Percentiles rank a stretch among this genome's conserved stretches.
Conservation (phyloP, 2,797 vertebrate genomes). For the Coreius guichenoti region DNA sequence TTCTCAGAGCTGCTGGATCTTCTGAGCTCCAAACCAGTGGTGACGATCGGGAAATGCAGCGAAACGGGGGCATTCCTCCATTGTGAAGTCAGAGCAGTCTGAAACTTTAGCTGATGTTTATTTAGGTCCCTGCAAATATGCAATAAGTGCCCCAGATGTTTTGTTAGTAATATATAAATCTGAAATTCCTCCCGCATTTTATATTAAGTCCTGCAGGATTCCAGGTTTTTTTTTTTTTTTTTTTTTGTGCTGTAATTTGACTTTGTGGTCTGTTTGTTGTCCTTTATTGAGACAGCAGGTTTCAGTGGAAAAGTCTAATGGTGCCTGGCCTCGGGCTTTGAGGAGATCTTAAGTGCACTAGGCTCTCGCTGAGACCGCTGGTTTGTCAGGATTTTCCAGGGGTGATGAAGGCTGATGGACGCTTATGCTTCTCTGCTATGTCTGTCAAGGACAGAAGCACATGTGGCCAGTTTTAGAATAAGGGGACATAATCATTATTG, state of each 20-base stretch:
- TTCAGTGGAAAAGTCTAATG: conserved; percentile 69
- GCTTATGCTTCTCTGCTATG: conserved; percentile 25
- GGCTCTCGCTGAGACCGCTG: conserved; percentile 44
- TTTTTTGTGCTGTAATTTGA: conserved; percentile 60
- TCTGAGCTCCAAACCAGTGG: conserved; percentile 66
- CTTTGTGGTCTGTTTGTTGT: conserved; percentile 69
- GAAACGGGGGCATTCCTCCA: conserved; percentile 60
- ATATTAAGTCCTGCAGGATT: conserved; percentile 45
- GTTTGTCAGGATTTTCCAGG: conserved; percentile 62
- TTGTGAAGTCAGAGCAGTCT: conserved; percentile 66
- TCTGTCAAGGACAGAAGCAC: conserved; percentile 28
- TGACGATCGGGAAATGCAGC: conserved; percentile 58
- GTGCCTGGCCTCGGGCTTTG: conserved; percentile 47
- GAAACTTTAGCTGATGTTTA: conserved; percentile 72
- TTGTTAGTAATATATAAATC: conserved; percentile 68
- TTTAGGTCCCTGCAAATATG: conserved; percentile 68
- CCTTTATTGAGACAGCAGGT: conserved; percentile 63
- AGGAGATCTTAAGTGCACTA: conserved; percentile 56
- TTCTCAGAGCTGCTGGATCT: conserved; percentile 51
- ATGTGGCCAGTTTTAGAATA: not conserved
- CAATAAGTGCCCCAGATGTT: conserved; percentile 69
- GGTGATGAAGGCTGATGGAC: conserved; percentile 61
- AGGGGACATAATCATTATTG: not conserved
- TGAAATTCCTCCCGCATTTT: conserved; percentile 62
- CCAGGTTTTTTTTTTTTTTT: conserved; percentile 32